Evolutionary conservation across 2,797 vertebrate species (phyloP).

Genomic region (Xiphorhynchus erythropygius): DNA sequence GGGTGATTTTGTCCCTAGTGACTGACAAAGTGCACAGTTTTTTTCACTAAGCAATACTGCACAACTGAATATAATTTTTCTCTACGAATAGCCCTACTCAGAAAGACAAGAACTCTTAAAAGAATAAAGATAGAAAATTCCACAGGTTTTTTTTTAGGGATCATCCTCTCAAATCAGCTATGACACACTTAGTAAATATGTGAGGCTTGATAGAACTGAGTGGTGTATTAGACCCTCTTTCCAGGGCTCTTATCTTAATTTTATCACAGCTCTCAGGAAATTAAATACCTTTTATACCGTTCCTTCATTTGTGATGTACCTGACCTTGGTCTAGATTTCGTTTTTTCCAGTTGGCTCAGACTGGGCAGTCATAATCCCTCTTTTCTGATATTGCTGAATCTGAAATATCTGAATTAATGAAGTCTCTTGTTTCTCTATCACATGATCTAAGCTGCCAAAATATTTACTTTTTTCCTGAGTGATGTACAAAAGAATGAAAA

Average conservation of each 20-base stretch:
- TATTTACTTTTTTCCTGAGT: conserved; percentile 37
- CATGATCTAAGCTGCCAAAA: conserved; percentile 20
- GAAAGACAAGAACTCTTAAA: conserved; percentile 9
- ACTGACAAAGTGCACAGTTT: neutral
- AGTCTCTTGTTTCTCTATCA: neutral
- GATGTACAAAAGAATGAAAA: conserved; percentile 12
- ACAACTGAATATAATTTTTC: neutral
- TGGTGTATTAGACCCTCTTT: neutral
- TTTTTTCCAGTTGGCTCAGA: conserved; percentile 14
- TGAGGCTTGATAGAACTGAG: neutral
- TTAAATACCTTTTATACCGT: neutral
- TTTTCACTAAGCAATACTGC: neutral
- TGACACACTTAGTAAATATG: neutral
- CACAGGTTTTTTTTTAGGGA: neutral
- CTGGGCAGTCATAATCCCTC: conserved; percentile 2
- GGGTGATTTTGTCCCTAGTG: neutral
- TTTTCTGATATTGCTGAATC: conserved; percentile 8
- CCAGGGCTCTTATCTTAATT: conserved; percentile 3
- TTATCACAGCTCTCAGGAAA: conserved; percentile 42
- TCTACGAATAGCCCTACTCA: neutral
- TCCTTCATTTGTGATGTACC: neutral
- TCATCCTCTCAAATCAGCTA: conserved; percentile 11
- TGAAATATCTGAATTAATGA: conserved; percentile 45
- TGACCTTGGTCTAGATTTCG: neutral
- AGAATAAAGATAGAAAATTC: neutral